Conservation (phyloP, 1,140 invertebrate species). For the Lepidurus arcticus region DNA sequence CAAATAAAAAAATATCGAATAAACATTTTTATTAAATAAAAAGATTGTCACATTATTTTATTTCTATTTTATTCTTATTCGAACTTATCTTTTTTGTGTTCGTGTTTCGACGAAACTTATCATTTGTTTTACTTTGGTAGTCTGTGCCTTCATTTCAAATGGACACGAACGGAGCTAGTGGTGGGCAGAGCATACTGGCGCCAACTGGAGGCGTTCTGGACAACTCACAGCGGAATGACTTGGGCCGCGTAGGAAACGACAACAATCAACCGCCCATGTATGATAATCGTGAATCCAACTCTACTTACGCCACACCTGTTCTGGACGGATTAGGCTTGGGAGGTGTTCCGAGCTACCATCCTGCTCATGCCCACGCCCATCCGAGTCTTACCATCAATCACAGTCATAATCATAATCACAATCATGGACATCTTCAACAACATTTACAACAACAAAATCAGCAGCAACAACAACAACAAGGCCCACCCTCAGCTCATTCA, state of each 20-base stretch:
- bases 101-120: neutral
- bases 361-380: neutral
- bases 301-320: neutral
- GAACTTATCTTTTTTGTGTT: neutral
- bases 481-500: conserved; percentile 10
- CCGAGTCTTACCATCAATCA: neutral
- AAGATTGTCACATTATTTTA: too few relatives aligned
- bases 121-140: neutral
- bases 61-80: too few relatives aligned
- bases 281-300: neutral
- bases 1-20: too few relatives aligned
- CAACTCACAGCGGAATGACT: neutral
- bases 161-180: neutral
- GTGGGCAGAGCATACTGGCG: neutral
- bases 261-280: neutral
- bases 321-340: neutral
- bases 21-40: too few relatives aligned
- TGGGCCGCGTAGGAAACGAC: neutral
- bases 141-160: conserved; percentile 6
- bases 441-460: conserved; percentile 20
- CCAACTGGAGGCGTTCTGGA: neutral
- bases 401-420: neutral
- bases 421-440: conserved; percentile 6
- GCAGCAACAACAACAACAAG: conserved; percentile 11
- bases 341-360: neutral